phyloP scores from a whole-genome alignment of 2,797 vertebrate genomes.

The Sebastes minor region DNA sequence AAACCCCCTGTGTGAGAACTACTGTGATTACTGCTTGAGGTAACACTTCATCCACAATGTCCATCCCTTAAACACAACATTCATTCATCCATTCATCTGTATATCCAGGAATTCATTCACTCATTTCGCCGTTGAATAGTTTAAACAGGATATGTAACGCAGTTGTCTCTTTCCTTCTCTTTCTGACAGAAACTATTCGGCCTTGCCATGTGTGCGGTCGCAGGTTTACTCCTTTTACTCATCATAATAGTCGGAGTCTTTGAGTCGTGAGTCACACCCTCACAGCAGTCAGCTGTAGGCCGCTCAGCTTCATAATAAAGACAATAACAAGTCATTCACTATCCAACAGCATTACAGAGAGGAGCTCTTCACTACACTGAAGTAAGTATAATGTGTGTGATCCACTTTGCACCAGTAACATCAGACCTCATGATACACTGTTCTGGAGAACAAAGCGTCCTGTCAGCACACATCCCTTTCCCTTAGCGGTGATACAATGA shows the following conservation, averaged over 20 bases:
- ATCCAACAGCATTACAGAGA: constrained; percentile 40
- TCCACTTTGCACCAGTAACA: constrained; percentile 19
- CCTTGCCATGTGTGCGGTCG: constrained; percentile 83
- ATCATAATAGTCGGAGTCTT: constrained; percentile 82
- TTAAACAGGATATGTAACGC: background rate
- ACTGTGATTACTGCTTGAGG: constrained; percentile 45
- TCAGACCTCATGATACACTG: constrained; percentile 22
- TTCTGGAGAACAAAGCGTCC: background rate
- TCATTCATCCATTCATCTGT: background rate
- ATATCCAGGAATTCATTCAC: background rate
- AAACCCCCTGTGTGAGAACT: constrained; percentile 76
- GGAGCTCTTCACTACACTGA: background rate
- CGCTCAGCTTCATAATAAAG: constrained; percentile 13
- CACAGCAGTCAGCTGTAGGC: constrained; percentile 16
- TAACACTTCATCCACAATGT: constrained; percentile 49
- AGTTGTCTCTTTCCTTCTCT: background rate
- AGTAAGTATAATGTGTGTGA: constrained; percentile 23
- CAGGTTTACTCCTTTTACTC: constrained; percentile 85
- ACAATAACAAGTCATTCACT: constrained; percentile 24
- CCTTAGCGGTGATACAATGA: background rate
- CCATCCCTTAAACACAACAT: background rate
- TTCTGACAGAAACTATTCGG: constrained; percentile 84
- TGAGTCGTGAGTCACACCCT: constrained; percentile 18
- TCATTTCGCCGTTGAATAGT: background rate
- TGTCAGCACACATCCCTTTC: background rate